A percentile compares a stretch with the other conserved stretches of the same genome.
Conservation (phyloP, 2,888 invertebrate species). For the Synanthedon tipuliformis region DNA sequence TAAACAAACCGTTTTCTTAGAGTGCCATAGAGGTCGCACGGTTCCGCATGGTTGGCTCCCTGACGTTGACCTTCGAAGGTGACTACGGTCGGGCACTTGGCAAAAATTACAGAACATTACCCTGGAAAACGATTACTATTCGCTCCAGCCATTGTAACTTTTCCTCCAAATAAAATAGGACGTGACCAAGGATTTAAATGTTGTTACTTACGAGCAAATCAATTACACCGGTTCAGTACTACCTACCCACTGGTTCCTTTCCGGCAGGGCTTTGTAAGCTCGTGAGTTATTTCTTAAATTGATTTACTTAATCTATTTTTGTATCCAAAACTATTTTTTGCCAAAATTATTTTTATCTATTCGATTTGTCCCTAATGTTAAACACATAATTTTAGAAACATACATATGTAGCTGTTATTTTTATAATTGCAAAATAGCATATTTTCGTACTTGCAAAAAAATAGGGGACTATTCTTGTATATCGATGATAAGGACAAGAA, state of each 20-base stretch:
- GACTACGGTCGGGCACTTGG: constrained; percentile 21
- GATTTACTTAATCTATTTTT: neutral
- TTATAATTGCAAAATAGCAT: too few species aligned
- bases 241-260: neutral
- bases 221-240: neutral
- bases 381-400: too few species aligned
- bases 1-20: neutral
- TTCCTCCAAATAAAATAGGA: constrained; percentile 53
- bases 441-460: too few species aligned
- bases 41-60: neutral
- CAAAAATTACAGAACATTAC: constrained; percentile 44
- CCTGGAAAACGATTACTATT: constrained; percentile 34
- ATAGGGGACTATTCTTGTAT: too few species aligned
- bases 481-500: too few species aligned
- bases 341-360: too few species aligned
- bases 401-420: too few species aligned
- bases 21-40: neutral
- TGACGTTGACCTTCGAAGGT: neutral
- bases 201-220: constrained; percentile 28
- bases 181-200: constrained; percentile 56
- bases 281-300: neutral
- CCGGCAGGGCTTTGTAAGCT: neutral
- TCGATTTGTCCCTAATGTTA: too few species aligned
- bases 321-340: too few species aligned
- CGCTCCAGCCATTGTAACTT: constrained; percentile 45